phyloP scores from a whole-genome alignment of 2,888 invertebrate genomes.

The Caenorhabditis virilis region DNA sequence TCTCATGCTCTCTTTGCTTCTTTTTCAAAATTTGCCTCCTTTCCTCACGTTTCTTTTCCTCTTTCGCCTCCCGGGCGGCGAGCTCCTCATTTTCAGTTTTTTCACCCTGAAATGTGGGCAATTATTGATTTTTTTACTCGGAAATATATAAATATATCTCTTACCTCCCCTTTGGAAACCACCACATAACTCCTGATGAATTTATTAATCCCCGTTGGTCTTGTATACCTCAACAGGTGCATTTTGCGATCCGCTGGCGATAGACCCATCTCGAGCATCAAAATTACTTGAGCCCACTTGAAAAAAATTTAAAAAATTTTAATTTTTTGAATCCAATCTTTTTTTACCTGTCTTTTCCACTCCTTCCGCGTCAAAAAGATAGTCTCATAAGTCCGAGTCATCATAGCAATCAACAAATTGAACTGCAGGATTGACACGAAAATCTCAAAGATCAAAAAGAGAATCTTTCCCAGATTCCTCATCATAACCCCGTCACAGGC shows the following conservation, averaged over 20 bases:
- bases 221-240: conserved; percentile 87
- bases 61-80: conserved; percentile 28
- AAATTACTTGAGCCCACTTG: conserved; percentile 94
- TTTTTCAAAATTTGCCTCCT: conserved; percentile 24
- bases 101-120: too few relatives aligned
- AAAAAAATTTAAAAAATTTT: conserved; percentile 47
- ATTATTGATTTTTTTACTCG: too few relatives aligned
- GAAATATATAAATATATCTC: too few relatives aligned
- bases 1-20: conserved; percentile 39
- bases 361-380: conserved; percentile 95
- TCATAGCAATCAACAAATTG: conserved; percentile 99
- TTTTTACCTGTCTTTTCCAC: conserved; percentile 77
- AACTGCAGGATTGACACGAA: conserved; percentile 91
- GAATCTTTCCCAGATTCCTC: conserved; percentile 48
- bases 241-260: conserved; percentile 84
- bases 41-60: conserved; percentile 33
- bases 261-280: conserved; percentile 95
- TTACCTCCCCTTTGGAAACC: conserved; percentile 42
- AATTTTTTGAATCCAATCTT: not conserved
- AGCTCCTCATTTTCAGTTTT: conserved; percentile 33
- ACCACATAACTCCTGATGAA: conserved; percentile 65
- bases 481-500: conserved; percentile 46
- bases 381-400: conserved; percentile 98
- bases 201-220: conserved; percentile 75
- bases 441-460: conserved; percentile 91